Base-by-base conservation (phyloP, 1,140 invertebrate species). In the Phenacoccus solenopsis region DNA sequence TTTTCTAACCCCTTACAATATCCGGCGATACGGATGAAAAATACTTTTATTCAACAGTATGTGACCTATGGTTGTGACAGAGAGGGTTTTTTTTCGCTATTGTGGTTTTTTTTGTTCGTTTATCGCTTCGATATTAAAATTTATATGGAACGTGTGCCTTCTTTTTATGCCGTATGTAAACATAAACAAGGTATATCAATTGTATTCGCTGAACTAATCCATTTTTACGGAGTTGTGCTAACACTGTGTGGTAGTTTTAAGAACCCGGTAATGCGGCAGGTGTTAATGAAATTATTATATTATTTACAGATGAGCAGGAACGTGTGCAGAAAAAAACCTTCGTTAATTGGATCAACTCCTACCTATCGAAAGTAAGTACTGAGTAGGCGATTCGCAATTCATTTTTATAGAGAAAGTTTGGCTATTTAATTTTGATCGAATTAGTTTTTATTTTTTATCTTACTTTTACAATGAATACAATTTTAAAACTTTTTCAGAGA, bases 261-360 rank as follows among this genome's bases (percentile, higher is more conserved):
- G n/a, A n/a, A n/a, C n/a, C n/a, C n/a, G n/a, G n/a, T n/a, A 16
- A 9, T 64, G 49, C 12, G 13, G 10, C 30, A 25, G 13, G 13
- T 61, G 7, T 68, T 71, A 27, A 13, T 70, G 13, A 20, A 49
- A 69, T 49, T 69, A 30, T 69, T 68, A 74, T 78, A 78, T 79
- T 82, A 81, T 76, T 89, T 89, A 69, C 88, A 98, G 96, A 98
- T 87, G 96, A 98, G 83, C 95, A 98, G 83, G 96, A 98, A 84
- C 86, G 94, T 79, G 94, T 98, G 68, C 96, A 98, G 81, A 98
- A 98, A 85, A 98, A 98, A 78, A 98, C 96, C 70, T 98, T 98
- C 80, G 93, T 96, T 75, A 98, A 98, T 83, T 98, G 96, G 96
- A 97, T 98, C 80, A 98, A 98, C 83, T 96, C 94, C 78, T 95